These are phyloP conservation scores for Rotaria magnacalcarata DNA, from an alignment of 2,888 invertebrate genomes.

Conservation along the genomic window DNA sequence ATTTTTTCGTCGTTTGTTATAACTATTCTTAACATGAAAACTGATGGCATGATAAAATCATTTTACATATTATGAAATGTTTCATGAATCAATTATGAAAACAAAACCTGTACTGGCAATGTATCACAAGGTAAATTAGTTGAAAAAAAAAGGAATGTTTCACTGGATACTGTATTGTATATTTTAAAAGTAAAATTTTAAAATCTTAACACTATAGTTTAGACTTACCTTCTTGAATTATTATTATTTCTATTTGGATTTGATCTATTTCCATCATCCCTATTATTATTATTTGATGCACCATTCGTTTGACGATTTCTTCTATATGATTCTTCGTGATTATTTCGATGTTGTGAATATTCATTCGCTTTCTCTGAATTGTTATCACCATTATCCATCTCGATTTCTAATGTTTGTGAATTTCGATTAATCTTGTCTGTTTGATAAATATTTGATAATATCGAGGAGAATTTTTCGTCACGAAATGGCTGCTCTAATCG, in stretches of 20 bases:
- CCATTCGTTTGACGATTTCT: neutral
- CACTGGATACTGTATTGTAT: too few species aligned
- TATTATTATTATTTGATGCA: neutral
- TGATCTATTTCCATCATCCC: neutral
- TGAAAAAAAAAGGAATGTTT: too few species aligned
- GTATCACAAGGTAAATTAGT: too few species aligned
- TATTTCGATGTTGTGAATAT: neutral
- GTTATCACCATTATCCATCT: neutral
- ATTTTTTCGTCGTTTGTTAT: too few species aligned
- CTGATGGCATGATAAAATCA: too few species aligned
- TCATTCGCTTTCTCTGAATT: neutral
- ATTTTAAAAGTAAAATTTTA: too few species aligned
- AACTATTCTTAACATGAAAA: too few species aligned
- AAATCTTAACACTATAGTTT: too few species aligned
- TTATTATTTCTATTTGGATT: constrained; percentile 23
- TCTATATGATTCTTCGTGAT: neutral
- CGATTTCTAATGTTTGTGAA: neutral
- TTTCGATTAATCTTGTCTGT: neutral
- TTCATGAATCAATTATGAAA: too few species aligned
- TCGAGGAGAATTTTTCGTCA: neutral
- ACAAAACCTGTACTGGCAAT: too few species aligned
- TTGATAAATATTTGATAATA: neutral
- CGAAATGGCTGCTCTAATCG: neutral
- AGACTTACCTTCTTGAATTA: neutral
- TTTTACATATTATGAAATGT: too few species aligned